Conservation (phyloP, 1,140 invertebrate species). For the Heliconius nattereri region DNA sequence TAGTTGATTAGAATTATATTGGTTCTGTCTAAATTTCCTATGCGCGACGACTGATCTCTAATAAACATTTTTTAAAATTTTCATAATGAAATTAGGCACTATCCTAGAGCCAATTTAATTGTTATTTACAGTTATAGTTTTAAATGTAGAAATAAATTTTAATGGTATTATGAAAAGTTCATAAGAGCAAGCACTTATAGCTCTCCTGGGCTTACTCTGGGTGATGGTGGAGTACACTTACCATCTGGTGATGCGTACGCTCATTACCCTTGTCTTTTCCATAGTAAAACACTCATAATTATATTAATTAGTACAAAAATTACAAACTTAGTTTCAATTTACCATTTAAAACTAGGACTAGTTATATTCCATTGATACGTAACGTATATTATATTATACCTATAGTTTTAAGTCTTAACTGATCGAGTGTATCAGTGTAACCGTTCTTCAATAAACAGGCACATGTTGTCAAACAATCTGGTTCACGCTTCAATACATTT, state of each 20-base stretch:
- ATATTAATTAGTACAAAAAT: no score
- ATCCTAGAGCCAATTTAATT: conserved; percentile 21
- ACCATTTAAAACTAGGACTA: background rate
- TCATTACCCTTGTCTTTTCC: no score
- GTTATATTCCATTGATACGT: background rate
- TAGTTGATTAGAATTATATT: background rate
- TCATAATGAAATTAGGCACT: background rate
- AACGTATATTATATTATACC: background rate
- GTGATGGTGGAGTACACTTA: no score
- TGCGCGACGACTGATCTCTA: no score
- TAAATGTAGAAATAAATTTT: conserved; percentile 21
- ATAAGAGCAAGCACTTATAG: no score
- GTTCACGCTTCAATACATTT: conserved; percentile 33
- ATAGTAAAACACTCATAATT: no score
- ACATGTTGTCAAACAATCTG: conserved; percentile 30
- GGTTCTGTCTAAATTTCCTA: background rate
- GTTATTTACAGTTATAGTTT: conserved; percentile 22
- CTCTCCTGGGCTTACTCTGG: no score
- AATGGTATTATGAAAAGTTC: background rate
- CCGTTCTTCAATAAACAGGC: background rate
- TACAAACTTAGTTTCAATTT: background rate
- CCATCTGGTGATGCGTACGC: no score
- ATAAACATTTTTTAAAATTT: no score
- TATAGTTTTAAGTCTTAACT: background rate
- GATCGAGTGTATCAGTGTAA: background rate